Base-by-base conservation (phyloP, 2,113 vertebrate genomes). In the Coptodon rendalli region DNA sequence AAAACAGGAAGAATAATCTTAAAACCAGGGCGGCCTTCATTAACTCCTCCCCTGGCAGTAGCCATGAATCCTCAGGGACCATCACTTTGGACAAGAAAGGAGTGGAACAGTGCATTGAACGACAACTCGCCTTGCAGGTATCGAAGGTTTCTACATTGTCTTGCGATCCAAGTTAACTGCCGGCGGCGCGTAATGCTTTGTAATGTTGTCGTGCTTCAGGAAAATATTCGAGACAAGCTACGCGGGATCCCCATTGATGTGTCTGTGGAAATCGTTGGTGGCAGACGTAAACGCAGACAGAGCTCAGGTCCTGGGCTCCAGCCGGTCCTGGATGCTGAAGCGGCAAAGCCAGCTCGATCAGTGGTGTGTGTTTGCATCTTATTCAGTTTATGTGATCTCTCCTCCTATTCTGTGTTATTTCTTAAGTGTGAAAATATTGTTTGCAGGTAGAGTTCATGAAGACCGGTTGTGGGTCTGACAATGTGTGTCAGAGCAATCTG, bases 371-470 rank as follows among this genome's bases (percentile, higher is more conserved):
- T 17, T 16, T 2, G 2, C 6, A 10, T 9, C 22, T 4, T 13
- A 16, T 36, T 43, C 2, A 9, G 7, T 50, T 9, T 13, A 27
- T 59, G 34, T 24, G 29, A 59, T 78, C 17, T 61, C 56, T 10
- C 8, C 10, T 10, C 6, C 80, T 24, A 36, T 22, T 38, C 27
- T 73, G 2, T 61, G 8, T 80, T 2, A 79, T 66, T 19, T 34
- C 52, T 17, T 38, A 31, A 68, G 12, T 36, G 7, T 27, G 14
- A 81, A 50, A 78, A 57, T 86, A n/a, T 92, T 31, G 54, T 92
- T 68, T 76, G 5, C 89, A 99, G 98, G 97, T 99, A 83, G 92
- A 97, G 82, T 99, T 99, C 94, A 82, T 97, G 91, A 99, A 99
- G 94, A 97, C 97, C 90, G 98, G 98, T 9, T 99, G 99, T 84